These are phyloP conservation scores for Carlito syrichta DNA, from an alignment of 2,113 vertebrate species.

Conservation along the genomic window DNA sequence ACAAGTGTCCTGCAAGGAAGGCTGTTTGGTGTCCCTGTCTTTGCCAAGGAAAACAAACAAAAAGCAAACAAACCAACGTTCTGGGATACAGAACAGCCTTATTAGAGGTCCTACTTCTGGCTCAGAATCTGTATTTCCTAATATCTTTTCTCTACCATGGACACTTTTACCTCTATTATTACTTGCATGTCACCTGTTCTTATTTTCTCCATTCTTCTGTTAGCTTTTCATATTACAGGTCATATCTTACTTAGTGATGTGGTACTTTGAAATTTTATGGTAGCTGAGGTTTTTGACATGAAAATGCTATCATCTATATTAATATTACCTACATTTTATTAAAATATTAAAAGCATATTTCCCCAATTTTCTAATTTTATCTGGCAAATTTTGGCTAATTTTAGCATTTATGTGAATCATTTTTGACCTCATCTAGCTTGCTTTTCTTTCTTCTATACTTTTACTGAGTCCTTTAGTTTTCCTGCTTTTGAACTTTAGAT, in stretches of 20 bases:
- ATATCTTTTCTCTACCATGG: background rate
- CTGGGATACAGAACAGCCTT: background rate
- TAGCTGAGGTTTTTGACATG: background rate
- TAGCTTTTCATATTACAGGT: background rate
- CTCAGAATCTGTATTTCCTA: background rate
- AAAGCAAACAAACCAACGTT: background rate
- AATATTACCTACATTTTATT: background rate
- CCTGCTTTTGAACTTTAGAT: background rate
- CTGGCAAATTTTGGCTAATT: background rate
- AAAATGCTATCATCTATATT: background rate
- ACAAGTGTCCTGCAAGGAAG: background rate
- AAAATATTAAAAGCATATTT: conserved; percentile 10
- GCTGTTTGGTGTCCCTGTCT: background rate
- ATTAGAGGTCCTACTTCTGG: background rate
- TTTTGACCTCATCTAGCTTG: background rate
- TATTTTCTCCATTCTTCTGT: background rate
- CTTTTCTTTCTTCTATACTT: background rate
- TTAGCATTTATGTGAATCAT: background rate
- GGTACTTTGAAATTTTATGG: background rate
- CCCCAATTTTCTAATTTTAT: background rate
- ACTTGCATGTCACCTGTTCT: background rate
- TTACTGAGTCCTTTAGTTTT: background rate
- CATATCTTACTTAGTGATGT: background rate
- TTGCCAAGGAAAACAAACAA: background rate
- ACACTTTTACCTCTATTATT: background rate